Evolutionary conservation across 1,140 invertebrate genomes (phyloP), one percentile per base, ranked within the genome.

Genomic region (Drosophila nikananu): DNA sequence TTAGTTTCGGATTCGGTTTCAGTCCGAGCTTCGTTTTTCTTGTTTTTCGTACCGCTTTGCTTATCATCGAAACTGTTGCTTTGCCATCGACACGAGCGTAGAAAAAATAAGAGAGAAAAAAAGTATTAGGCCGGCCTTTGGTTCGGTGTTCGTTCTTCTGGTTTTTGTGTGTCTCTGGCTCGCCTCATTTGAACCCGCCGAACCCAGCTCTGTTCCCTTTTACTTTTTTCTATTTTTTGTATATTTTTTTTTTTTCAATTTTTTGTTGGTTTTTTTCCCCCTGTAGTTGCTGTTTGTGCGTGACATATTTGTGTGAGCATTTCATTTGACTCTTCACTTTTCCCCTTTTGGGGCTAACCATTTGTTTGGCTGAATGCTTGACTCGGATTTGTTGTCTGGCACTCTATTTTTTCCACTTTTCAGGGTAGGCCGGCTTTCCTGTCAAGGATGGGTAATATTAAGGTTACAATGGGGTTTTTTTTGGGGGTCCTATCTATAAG

Each of bases 241-340:
- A n/a, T n/a, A n/a, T 44, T 52, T 41, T 41, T 49, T 49, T 63
- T 62, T 67, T 41, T 80, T 41, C 7, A 25, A 65, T 48, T 51
- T 58, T 44, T 35, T 59, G 49, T 65, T 51, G 21, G 3, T 4
- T 21, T 41, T 57, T 25, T 58, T 35, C 7, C n/a, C n/a, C n/a
- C 3, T 35, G 32, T 63, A 35, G 60, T 60, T 80, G 61, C 49
- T 58, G 61, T 63, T 72, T 77, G 74, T 81, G 73, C 64, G 72
- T 84, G 81, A 83, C 81, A 83, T 68, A 84, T 83, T 83, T 78
- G 62, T 78, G 42, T 64, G 68, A 67, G 59, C 51, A 76, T 74
- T 80, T 54, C 58, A 58, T 67, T 67, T 67, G 74, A 60, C 63
- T 67, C 68, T 63, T 82, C 68, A 46, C 48, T 65, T 83, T 68